Conservation (phyloP, 1,140 invertebrate genomes). For the Cryptotermes secundus region DNA sequence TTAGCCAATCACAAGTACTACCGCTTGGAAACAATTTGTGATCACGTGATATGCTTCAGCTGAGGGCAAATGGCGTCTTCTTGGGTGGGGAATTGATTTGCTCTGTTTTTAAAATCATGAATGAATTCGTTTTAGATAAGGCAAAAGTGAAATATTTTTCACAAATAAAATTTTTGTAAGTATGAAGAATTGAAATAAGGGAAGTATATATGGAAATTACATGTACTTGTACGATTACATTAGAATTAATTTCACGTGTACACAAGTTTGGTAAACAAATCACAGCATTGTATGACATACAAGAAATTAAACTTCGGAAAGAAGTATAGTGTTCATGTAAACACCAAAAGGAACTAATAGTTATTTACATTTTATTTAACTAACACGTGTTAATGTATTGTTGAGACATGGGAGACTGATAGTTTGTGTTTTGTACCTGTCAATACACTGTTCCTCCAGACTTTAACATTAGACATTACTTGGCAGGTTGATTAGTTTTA, state of each 20-base stretch:
- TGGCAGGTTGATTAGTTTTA: background rate
- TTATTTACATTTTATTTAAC: background rate
- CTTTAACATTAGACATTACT: background rate
- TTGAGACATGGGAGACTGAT: background rate
- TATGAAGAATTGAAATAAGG: conserved; percentile 29
- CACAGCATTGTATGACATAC: background rate
- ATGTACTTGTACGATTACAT: background rate
- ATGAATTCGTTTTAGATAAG: conserved; percentile 33
- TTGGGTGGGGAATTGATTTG: conserved; percentile 34
- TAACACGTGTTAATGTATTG: background rate
- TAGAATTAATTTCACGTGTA: conserved; percentile 27
- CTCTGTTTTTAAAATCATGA: conserved; percentile 40
- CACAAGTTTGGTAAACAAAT: conserved; percentile 21
- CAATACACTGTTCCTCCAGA: background rate
- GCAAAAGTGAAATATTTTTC: conserved; percentile 34
- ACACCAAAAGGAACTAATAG: background rate
- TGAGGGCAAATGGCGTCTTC: conserved; percentile 44
- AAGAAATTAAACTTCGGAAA: background rate
- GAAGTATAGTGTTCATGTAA: background rate
- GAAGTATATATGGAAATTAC: background rate
- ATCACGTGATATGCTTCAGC: conserved; percentile 38
- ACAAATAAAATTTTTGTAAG: conserved; percentile 32
- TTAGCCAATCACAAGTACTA: background rate
- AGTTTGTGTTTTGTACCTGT: background rate
- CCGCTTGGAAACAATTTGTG: background rate